Evolutionary conservation across 2,113 vertebrate genomes (phyloP), one percentile per base, ranked within the genome.

Genomic region (Struthidea cinerea): DNA sequence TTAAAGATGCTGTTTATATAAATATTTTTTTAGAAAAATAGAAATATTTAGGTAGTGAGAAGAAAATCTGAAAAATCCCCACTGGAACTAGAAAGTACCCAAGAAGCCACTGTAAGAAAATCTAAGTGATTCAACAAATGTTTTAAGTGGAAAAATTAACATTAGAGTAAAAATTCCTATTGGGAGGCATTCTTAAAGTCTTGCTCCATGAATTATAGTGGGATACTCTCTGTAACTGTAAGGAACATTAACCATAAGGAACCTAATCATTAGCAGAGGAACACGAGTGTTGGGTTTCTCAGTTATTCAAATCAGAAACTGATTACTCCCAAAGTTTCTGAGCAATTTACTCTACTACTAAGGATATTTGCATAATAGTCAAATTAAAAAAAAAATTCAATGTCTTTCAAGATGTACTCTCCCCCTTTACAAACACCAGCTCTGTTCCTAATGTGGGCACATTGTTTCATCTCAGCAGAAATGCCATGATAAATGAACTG

Each of bases 251-350:
- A 49, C 41, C 14, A 81, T 26, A n/a, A 84, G 18, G 50, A 89
- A 73, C 10, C 32, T 46, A 42, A 71, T 68, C 30, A 39, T 37
- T 61, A 88, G 23, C 12, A 56, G 61, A 79, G 75, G 7, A 87
- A 60, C 16, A 63, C 0, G 2, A 75, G 52, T 79, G 11, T 3
- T 46, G 52, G 2, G 0, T 0, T 42, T 77, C 84, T 42, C 30
- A 64, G 50, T 80, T 68, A 82, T 37, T 90, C 44, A 64, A 13
- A 82, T 76, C n/a, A 90, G 37, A 79, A 89, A 47, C 10, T 44
- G 52, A 82, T 59, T 85, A 69, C 5, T 76, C 49, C 9, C 33
- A 32, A 78, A 71, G 21, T 39, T 95, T 67, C 64, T 52, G 33
- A 89, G 52, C 33, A 67, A 52, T 82, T 81, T 92, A 41, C 13